Evolutionary conservation across 2,888 invertebrate species (phyloP).

Genomic region (Parascotia fuliginaria): DNA sequence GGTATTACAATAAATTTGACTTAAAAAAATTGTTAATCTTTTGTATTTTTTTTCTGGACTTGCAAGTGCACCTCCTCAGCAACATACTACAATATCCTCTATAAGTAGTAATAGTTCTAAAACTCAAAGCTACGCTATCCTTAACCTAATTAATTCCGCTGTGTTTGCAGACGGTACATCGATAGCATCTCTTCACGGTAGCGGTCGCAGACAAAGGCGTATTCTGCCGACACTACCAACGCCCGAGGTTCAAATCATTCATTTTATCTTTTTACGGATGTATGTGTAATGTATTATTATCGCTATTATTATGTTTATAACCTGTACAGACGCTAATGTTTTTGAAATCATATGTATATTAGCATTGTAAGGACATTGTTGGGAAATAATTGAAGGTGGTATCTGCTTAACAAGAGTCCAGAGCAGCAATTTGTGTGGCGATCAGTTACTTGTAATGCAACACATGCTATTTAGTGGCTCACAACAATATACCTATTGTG

Average conservation of each 20-base stretch:
- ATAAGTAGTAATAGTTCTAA: too few species aligned
- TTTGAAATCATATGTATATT: constrained; percentile 8
- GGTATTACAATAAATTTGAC: too few species aligned
- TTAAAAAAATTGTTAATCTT: too few species aligned
- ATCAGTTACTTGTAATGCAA: too few species aligned
- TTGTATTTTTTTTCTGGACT: too few species aligned
- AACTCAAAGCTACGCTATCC: too few species aligned
- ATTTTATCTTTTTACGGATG: constrained; percentile 36
- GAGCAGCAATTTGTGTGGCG: too few species aligned
- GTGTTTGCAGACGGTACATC: constrained; percentile 45
- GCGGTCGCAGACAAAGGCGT: constrained; percentile 63
- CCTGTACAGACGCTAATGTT: constrained; percentile 5
- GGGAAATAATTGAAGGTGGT: background rate
- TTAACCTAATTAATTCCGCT: background rate
- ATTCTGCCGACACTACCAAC: constrained; percentile 39
- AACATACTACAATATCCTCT: too few species aligned
- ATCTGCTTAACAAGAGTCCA: too few species aligned
- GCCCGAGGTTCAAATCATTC: constrained; percentile 36
- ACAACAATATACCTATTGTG: too few species aligned
- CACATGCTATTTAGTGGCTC: too few species aligned
- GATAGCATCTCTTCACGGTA: constrained; percentile 74
- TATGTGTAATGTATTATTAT: constrained; percentile 31
- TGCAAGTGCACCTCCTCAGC: too few species aligned
- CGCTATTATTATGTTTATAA: constrained; percentile 17
- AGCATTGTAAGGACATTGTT: background rate